Conservation (phyloP, 2,797 vertebrate species). For the Peromyscus aztecus region DNA sequence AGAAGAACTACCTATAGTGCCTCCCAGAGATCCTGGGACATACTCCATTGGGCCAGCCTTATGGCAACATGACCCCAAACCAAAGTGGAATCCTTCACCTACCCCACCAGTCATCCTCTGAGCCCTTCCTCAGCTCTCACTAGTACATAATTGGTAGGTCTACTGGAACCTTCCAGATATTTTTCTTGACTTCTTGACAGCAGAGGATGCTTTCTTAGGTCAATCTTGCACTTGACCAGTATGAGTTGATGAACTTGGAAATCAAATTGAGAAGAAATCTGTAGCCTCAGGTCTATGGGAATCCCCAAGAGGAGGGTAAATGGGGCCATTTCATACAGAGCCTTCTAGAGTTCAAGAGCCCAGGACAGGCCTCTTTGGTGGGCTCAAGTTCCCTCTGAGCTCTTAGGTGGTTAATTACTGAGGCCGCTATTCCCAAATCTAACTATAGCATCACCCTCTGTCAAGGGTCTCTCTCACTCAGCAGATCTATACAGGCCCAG, state of each 20-base stretch:
- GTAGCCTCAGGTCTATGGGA: neutral
- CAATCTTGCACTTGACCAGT: neutral
- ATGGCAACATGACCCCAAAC: fast-evolving
- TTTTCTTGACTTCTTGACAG: conserved; percentile 16
- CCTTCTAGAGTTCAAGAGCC: neutral
- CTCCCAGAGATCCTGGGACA: too few species aligned
- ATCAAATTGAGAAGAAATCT: neutral
- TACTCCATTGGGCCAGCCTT: fast-evolving
- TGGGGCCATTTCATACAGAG: neutral
- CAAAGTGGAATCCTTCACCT: fast-evolving
- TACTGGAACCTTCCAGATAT: neutral
- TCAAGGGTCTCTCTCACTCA: conserved; percentile 45
- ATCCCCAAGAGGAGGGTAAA: neutral
- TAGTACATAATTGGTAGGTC: fast-evolving
- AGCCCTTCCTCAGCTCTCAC: too few species aligned
- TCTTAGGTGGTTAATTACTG: neutral
- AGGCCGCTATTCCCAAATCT: conserved; percentile 46
- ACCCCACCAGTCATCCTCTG: fast-evolving
- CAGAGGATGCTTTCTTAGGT: neutral
- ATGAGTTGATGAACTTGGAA: neutral
- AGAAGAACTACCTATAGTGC: neutral
- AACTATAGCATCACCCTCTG: conserved; percentile 40
- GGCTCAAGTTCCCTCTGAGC: neutral
- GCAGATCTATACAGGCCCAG: neutral
- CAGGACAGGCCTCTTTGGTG: neutral